phyloP scores from a whole-genome alignment of 2,113 vertebrate species.

The Carassius carassius region DNA sequence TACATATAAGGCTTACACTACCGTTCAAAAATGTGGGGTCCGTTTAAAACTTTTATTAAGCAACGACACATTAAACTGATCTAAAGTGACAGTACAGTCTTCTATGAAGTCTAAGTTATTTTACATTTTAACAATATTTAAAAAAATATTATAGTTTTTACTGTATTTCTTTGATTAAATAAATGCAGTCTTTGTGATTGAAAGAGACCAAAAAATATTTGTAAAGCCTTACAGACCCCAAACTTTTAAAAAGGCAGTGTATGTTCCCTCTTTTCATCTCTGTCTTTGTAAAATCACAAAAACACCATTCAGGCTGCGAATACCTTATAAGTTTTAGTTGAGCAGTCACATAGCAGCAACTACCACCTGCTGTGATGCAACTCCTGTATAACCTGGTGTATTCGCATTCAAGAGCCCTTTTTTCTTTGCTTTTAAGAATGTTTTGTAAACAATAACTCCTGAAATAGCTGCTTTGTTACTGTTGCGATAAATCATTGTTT shows the following conservation, averaged over 20 bases:
- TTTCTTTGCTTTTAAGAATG: conserved; percentile 4
- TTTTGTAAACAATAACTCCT: conserved; percentile 25
- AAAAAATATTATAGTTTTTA: not conserved
- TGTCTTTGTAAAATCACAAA: not conserved
- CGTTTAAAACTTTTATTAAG: not conserved
- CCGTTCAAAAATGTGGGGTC: not conserved
- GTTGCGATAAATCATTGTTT: conserved; percentile 10
- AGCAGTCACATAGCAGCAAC: not conserved
- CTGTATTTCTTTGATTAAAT: not conserved
- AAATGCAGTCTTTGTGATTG: not conserved
- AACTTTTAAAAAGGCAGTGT: not conserved
- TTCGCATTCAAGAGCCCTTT: not conserved
- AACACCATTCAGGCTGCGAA: not conserved
- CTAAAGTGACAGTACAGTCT: not conserved
- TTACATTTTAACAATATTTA: not conserved
- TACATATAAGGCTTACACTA: not conserved
- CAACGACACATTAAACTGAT: not conserved
- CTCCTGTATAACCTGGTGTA: not conserved
- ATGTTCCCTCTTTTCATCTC: not conserved
- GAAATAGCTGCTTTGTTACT: conserved; percentile 1
- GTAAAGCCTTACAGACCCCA: not conserved
- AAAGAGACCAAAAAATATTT: not conserved
- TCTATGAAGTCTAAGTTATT: not conserved
- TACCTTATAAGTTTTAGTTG: not conserved
- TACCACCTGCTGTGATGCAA: not conserved